Percentiles rank a stretch among this genome's conserved stretches.
Conservation (phyloP, 2,797 vertebrate species). For the Psittacula echo region DNA sequence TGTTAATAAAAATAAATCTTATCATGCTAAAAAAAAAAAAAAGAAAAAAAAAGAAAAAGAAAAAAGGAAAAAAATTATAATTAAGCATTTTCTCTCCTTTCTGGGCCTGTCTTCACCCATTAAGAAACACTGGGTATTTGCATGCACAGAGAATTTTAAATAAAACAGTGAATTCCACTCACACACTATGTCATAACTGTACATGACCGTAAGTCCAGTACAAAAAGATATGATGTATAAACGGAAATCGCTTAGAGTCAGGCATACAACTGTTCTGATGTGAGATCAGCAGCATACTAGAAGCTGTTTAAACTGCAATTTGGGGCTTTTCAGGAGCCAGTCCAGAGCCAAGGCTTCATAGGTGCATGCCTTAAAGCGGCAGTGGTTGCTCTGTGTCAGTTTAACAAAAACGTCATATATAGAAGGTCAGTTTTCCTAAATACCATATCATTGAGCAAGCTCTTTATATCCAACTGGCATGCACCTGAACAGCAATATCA, state of each 20-base stretch:
- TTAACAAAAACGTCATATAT: neutral
- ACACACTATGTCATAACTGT: neutral
- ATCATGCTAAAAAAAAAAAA: neutral
- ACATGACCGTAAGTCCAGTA: fast-evolving
- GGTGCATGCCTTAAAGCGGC: neutral
- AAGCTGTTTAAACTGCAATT: neutral
- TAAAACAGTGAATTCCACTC: neutral
- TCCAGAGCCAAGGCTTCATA: neutral
- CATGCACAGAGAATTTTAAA: neutral
- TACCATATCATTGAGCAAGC: neutral
- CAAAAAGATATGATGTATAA: neutral
- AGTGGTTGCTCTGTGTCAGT: neutral
- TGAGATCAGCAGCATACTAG: neutral
- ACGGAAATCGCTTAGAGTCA: neutral
- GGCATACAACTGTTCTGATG: neutral
- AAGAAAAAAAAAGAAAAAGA: neutral
- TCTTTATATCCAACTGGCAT: neutral
- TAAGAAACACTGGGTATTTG: neutral
- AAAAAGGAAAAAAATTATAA: neutral
- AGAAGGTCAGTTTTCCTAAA: neutral
- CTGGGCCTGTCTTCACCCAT: neutral
- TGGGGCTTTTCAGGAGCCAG: neutral
- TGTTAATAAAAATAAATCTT: neutral
- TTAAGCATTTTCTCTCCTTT: neutral
- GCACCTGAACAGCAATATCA: neutral